Evolutionary conservation across 2,113 vertebrate genomes (phyloP).

Genomic region (Sisor rabdophorus): DNA sequence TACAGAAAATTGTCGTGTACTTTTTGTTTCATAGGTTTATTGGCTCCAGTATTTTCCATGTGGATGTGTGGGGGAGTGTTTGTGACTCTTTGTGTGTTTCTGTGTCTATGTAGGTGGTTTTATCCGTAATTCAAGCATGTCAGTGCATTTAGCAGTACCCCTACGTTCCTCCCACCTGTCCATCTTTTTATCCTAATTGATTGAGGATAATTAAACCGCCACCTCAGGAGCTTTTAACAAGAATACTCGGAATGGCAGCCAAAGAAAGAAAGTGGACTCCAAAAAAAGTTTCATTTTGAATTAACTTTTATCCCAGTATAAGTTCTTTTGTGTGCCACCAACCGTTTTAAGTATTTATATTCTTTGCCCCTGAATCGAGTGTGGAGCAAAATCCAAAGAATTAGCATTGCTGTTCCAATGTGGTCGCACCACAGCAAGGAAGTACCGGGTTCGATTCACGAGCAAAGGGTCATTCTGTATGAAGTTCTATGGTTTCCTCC

Average conservation of each 20-base stretch:
- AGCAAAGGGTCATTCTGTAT: too few relatives aligned
- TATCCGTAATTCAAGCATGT: conserved; percentile 18
- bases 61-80: conserved; percentile 22
- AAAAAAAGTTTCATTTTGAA: neutral
- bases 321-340: neutral
- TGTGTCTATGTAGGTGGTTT: conserved; percentile 22
- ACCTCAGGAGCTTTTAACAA: conserved; percentile 12
- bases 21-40: neutral
- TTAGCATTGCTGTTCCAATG: too few relatives aligned
- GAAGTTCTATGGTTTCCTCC: too few relatives aligned
- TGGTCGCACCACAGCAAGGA: too few relatives aligned
- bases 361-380: too few relatives aligned
- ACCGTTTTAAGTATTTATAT: too few relatives aligned
- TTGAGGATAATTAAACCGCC: conserved; percentile 12
- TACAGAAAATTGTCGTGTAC: neutral
- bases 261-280: neutral
- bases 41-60: neutral
- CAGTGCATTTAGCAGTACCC: conserved; percentile 22
- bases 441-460: too few relatives aligned
- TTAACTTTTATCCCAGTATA: neutral
- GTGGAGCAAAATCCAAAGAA: too few relatives aligned
- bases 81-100: conserved; percentile 19
- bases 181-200: conserved; percentile 3
- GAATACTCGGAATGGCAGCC: neutral
- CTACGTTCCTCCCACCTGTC: conserved; percentile 11